Base-by-base conservation (phyloP, 2,888 invertebrate genomes). In the Ryuthela nishihirai region DNA sequence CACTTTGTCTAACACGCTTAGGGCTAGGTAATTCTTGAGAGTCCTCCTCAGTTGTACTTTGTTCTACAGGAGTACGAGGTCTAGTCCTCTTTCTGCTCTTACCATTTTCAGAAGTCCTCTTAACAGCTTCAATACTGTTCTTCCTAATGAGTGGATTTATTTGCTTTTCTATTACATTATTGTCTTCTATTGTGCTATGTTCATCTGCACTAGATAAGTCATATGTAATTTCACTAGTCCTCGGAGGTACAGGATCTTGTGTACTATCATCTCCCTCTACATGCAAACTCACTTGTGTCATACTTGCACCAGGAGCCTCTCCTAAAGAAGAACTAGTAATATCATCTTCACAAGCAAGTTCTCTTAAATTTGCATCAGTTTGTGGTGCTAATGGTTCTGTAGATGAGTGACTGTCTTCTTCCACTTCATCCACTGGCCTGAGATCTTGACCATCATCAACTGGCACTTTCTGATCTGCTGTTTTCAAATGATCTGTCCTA, bases 31-130 rank as follows among this genome's bases (percentile, higher is more conserved):
- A 20, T 4, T 15, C n/a, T 18, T 20, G 39, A 45, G 49, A 36
- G 18, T 17, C 48, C 54, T 20, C 52, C 60, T 45, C 47, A 39
- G 36, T 23, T 40, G 18, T 21, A n/a, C 5, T 49, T 49, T 10
- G 52, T 18, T 53, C 59, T 15, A 54, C 53, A 32, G 59, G 49
- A 12, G 54, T 60, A 4, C 46, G 46, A 23, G 54, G 49, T 44
- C 54, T 44, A 49, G 54, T 54, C 34, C 60, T 49, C 26, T 60
- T 60, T 18, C 60, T 46, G 21, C 60, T 52, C 32, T 40, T 54
- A 1, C 17, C 21, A 5, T 29, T 29, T 29, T 52, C 52, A 10
- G 58, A 32, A 29, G 59, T 44, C 53, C 41, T 42, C 47, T 59
- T 59, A 23, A n/a, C 35, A 42, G 32, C n/a, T n/a, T n/a, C n/a